phyloP scores from a whole-genome alignment of 2,888 invertebrate species.

The Syritta pipiens region DNA sequence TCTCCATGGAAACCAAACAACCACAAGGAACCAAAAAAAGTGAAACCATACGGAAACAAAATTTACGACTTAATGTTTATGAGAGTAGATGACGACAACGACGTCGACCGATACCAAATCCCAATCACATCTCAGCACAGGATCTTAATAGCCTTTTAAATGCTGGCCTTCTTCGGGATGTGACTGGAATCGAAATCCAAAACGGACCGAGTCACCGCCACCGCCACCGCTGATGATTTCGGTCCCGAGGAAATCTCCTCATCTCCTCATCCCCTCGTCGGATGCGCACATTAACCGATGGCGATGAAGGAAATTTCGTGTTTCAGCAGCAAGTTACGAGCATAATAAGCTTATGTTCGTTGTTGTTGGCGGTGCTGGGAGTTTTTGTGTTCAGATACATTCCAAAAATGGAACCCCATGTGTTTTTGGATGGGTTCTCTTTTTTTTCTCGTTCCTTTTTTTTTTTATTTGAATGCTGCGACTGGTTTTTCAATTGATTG shows the following conservation, averaged over 20 bases:
- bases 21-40: too few relatives aligned
- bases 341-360: conserved; percentile 53
- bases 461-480: conserved; percentile 6
- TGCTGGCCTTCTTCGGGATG: conserved; percentile 56
- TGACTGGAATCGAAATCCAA: conserved; percentile 56
- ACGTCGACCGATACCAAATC: conserved; percentile 16
- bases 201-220: not conserved
- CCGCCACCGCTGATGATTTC: not conserved
- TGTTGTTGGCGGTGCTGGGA: not conserved
- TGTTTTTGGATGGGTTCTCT: not conserved
- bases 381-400: conserved; percentile 23
- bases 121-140: conserved; percentile 59
- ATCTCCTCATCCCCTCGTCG: too few relatives aligned
- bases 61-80: conserved; percentile 64
- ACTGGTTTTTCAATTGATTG: conserved; percentile 53
- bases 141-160: conserved; percentile 69
- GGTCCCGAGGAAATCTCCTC: not conserved
- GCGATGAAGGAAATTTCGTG: conserved; percentile 40
- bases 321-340: conserved; percentile 34
- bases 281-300: conserved; percentile 3
- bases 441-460: not conserved
- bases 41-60: conserved; percentile 57
- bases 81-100: conserved; percentile 29
- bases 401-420: conserved; percentile 56
- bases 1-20: too few relatives aligned